A percentile compares a stretch with the other conserved stretches of the same genome.
phyloP scores from a whole-genome alignment of 92 coral and sea anemone genomes.

The Phenganax subtilis region DNA sequence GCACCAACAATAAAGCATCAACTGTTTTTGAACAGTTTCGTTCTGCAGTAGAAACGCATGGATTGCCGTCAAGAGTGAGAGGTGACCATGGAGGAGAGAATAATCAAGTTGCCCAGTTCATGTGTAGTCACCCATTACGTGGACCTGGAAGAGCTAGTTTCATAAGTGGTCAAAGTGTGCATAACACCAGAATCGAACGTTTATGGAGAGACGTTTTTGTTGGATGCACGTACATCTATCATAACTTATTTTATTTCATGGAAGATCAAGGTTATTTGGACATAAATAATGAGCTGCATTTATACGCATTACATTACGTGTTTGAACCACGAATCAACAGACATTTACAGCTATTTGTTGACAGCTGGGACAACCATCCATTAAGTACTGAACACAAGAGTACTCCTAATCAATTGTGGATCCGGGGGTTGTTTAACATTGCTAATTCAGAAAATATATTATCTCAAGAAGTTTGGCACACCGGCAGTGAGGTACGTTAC shows the following conservation, averaged over 20 bases:
- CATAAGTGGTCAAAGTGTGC: conserved; percentile 52
- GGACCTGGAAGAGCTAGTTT: conserved; percentile 51
- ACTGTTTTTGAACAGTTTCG: not conserved
- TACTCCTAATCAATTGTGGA: conserved; percentile 49
- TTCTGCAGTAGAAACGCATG: not conserved
- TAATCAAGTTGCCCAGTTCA: conserved; percentile 41
- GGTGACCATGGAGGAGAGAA: conserved; percentile 54
- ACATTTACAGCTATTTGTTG: conserved; percentile 39
- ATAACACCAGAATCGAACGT: conserved; percentile 51
- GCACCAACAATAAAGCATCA: not conserved
- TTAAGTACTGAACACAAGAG: conserved; percentile 48
- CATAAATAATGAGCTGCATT: conserved; percentile 39
- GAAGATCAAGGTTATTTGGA: conserved; percentile 47
- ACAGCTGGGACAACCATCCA: conserved; percentile 55
- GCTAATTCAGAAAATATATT: not conserved
- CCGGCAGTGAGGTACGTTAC: not conserved
- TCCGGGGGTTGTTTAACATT: conserved; percentile 28
- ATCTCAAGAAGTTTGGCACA: conserved; percentile 7
- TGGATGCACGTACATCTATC: conserved; percentile 13
- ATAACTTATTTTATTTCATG: conserved; percentile 27
- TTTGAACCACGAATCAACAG: conserved; percentile 46
- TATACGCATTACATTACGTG: conserved; percentile 29
- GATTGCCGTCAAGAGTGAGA: conserved; percentile 5
- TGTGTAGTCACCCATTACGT: conserved; percentile 18
- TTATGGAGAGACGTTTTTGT: conserved; percentile 57